phyloP scores from a whole-genome alignment of 1,140 invertebrate species.

The Coenobita brevimanus region DNA sequence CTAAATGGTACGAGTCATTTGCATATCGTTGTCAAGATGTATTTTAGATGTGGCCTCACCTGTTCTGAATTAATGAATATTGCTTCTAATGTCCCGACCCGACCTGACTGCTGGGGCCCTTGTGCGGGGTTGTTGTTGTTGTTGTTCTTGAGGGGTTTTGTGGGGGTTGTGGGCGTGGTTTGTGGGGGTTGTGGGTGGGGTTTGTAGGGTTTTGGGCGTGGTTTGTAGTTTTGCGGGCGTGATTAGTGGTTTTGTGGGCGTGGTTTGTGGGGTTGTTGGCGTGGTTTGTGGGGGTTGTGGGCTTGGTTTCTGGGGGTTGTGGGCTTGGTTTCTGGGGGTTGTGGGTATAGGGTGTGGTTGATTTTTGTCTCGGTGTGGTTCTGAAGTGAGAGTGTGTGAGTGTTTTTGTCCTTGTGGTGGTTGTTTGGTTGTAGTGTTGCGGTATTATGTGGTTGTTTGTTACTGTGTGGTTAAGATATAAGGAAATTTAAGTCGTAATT shows the following conservation, averaged over 20 bases:
- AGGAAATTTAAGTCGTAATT: too few relatives aligned
- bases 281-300: too few relatives aligned
- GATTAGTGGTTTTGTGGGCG: not conserved
- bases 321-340: too few relatives aligned
- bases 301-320: too few relatives aligned
- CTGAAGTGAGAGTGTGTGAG: too few relatives aligned
- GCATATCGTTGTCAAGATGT: conserved; percentile 54
- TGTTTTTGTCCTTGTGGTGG: too few relatives aligned
- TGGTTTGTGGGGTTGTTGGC: too few relatives aligned
- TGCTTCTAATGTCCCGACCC: conserved; percentile 36
- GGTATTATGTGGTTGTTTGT: too few relatives aligned
- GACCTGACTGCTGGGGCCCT: not conserved
- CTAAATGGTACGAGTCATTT: conserved; percentile 42
- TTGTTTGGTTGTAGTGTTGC: too few relatives aligned
- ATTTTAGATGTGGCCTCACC: conserved; percentile 41
- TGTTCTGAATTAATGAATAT: conserved; percentile 45
- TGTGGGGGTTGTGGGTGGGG: not conserved
- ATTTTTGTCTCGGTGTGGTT: too few relatives aligned
- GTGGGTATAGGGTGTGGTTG: too few relatives aligned
- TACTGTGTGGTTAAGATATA: too few relatives aligned
- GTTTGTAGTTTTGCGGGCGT: not conserved
- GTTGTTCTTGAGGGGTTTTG: not conserved
- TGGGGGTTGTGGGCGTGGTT: not conserved
- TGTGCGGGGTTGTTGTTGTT: not conserved
- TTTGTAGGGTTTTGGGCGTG: not conserved